Percentiles rank a stretch among this genome's conserved stretches.
phyloP scores from a whole-genome alignment of 2,888 invertebrate species.

The Catocala nupta region DNA sequence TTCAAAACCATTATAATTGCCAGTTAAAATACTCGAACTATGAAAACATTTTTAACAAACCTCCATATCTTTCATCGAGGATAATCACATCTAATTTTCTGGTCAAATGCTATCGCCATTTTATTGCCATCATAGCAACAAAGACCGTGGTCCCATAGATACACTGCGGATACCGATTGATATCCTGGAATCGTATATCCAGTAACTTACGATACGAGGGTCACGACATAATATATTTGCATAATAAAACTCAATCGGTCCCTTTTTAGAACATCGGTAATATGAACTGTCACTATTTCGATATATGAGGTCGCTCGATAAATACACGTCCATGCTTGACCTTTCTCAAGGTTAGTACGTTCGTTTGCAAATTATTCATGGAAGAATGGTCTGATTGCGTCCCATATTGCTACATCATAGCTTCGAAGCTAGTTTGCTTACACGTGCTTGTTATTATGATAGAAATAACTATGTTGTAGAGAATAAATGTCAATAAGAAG shows the following conservation, averaged over 20 bases:
- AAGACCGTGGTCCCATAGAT: too few species aligned
- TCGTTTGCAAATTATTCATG: slow-evolving; percentile 18
- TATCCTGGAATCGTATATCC: slow-evolving; percentile 6
- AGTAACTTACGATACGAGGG: slow-evolving; percentile 1
- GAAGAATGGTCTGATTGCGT: slow-evolving; percentile 7
- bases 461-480: too few species aligned
- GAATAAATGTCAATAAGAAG: background rate
- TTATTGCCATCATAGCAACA: too few species aligned
- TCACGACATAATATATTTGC: slow-evolving; percentile 13
- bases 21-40: too few species aligned
- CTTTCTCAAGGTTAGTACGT: slow-evolving; percentile 20
- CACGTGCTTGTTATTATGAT: too few species aligned
- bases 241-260: background rate
- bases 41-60: too few species aligned
- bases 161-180: slow-evolving; percentile 1
- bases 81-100: too few species aligned
- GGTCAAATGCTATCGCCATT: too few species aligned
- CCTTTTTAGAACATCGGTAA: slow-evolving; percentile 30
- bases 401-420: background rate
- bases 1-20: too few species aligned
- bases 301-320: slow-evolving; percentile 23
- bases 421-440: background rate
- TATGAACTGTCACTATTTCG: slow-evolving; percentile 24
- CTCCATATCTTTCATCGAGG: too few species aligned
- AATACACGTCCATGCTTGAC: slow-evolving; percentile 10